Base-by-base conservation (phyloP, 2,888 invertebrate genomes). In the Trichogramma evanescens region DNA sequence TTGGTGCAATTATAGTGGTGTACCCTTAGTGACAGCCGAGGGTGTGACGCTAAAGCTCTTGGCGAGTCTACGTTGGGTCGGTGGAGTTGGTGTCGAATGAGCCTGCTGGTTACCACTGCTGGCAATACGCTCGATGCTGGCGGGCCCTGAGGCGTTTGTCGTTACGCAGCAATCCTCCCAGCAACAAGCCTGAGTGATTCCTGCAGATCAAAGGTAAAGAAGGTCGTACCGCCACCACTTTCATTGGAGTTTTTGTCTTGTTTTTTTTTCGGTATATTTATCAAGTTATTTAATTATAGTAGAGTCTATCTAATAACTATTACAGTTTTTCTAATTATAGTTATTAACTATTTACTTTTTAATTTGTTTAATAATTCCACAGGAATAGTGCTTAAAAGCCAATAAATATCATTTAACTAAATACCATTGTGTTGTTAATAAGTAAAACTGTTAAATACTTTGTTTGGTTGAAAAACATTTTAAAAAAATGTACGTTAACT, bases 11-110 rank as follows among this genome's bases (percentile, higher is more conserved):
- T 61, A n/a, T 40, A 13, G 44, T 13, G 44, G 61, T 71, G 70
- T 81, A 85, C 85, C 85, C 84, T 85, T 85, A 72, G 82, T 80
- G 68, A 82, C 81, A 71, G 84, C 81, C 71, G 88, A 85, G 73
- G 90, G 86, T 71, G 91, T 87, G 74, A 91, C 91, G 82, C 92
- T 92, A 85, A 93, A 93, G 80, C 92, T 93, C 83, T 93, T 93
- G 73, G 93, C 91, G 78, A 93, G 86, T 73, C 93, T 87, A 73
- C 93, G 86, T 80, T 91, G 91, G 69, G 91, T 85, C 70, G 93
- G 92, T 72, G 92, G 92, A 70, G 92, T 91, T 66, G 87, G 87
- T 68, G 87, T 86, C 71, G 86, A 86, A 67, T 84, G 85, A 68
- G 82, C 81, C 61, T 74, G 78, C 65, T 74, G 74, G 45, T 46